Evolutionary conservation across 2,888 invertebrate genomes (phyloP).

Genomic region (Rhaphigaster nebulosa): DNA sequence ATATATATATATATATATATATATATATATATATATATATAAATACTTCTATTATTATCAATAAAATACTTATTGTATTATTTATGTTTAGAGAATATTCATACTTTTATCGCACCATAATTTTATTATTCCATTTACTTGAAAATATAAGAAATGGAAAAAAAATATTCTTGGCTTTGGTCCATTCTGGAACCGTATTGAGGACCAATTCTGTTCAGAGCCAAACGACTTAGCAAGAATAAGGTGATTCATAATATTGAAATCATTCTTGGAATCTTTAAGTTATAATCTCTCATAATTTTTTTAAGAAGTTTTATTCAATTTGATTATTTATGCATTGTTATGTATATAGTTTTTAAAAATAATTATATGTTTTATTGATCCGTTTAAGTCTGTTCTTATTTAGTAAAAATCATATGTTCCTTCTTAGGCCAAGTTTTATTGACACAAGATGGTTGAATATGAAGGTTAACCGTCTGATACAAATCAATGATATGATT

Average conservation of each 20-base stretch:
- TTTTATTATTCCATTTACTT: neutral
- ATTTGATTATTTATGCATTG: neutral
- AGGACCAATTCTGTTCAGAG: neutral
- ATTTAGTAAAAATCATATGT: too few species aligned
- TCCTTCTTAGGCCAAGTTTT: too few species aligned
- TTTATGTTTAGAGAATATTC: neutral
- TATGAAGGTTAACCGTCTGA: too few species aligned
- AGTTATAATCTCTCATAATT: neutral
- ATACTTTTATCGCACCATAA: neutral
- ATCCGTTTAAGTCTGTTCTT: too few species aligned
- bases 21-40: too few species aligned
- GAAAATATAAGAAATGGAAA: neutral
- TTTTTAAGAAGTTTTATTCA: neutral
- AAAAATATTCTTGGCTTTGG: neutral
- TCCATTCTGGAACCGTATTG: neutral
- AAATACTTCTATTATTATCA: too few species aligned
- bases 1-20: too few species aligned
- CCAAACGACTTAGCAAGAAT: constrained; percentile 7
- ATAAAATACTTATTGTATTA: too few species aligned
- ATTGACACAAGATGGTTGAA: too few species aligned
- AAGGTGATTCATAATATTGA: neutral
- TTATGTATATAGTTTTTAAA: too few species aligned
- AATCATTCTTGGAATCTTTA: neutral
- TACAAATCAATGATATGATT: too few species aligned
- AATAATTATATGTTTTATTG: too few species aligned